phyloP scores from a whole-genome alignment of 92 coral and sea anemone species.

The Pocillopora meandrina region DNA sequence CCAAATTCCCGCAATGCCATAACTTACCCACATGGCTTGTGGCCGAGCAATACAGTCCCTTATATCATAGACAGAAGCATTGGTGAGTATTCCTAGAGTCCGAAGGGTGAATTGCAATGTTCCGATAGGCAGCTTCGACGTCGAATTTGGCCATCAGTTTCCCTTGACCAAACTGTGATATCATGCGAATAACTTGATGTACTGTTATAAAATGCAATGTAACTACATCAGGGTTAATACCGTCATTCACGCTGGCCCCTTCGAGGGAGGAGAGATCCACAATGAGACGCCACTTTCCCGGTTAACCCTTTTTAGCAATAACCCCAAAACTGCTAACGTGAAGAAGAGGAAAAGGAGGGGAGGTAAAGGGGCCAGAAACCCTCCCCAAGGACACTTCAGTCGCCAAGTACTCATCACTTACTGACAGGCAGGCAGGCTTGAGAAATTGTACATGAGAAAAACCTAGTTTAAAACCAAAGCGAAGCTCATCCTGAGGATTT shows the following conservation, averaged over 20 bases:
- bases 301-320: constrained; percentile 41
- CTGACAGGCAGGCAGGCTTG: neutral
- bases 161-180: constrained; percentile 30
- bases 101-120: constrained; percentile 45
- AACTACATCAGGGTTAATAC: constrained; percentile 29
- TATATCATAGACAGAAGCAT: constrained; percentile 28
- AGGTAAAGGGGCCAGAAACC: constrained; percentile 5
- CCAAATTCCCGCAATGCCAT: constrained; percentile 39
- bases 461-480: neutral
- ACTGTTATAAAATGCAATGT: constrained; percentile 31
- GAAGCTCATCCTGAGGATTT: neutral
- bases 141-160: constrained; percentile 50
- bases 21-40: constrained; percentile 30
- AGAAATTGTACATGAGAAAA: neutral
- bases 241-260: constrained; percentile 50
- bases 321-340: constrained; percentile 51
- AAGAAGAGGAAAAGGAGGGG: neutral
- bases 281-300: constrained; percentile 45
- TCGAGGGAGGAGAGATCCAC: constrained; percentile 32
- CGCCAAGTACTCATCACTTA: constrained; percentile 6
- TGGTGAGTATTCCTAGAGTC: constrained; percentile 16
- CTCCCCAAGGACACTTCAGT: neutral
- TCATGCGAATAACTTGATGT: constrained; percentile 32
- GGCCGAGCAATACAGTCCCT: constrained; percentile 44
- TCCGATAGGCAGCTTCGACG: constrained; percentile 46